Base-by-base conservation (phyloP, 2,113 vertebrate genomes). In the Anser cygnoides region DNA sequence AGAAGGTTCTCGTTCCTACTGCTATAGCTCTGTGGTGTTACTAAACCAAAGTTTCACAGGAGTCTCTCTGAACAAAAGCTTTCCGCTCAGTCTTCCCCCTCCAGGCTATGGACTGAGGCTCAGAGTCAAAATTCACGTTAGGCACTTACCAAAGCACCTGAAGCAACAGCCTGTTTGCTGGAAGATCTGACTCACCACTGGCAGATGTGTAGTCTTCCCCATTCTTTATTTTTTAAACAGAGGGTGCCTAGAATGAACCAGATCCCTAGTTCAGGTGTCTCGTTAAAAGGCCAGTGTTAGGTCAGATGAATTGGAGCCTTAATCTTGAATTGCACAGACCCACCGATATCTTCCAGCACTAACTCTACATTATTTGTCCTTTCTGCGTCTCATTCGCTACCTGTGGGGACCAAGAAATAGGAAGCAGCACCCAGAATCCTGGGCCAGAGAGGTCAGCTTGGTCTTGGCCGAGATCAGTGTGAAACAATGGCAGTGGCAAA, bases 101-200 rank as follows among this genome's bases (percentile, higher is more conserved):
- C 71, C 14, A 31, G 31, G 46, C 44, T 80, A 66, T 14, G 80
- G 44, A 23, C 26, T 10, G 25, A 61, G 22, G 25, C 8, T 46
- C 4, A 12, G 14, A 82, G 63, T 72, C 22, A 84, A 61, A 86
- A 68, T 58, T 41, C 12, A 28, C 26, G 58, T 39, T 50, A 55
- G 50, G 68, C 63, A 29, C 61, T 63, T 63, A 28, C 4, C 6
- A 17, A 80, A 85, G 70, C n/a, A 58, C 37, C 57, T 76, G 37
- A 80, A 75, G 39, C 3, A 6, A 25, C 4, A 0, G 20, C 59
- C 62, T 50, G 0, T 0, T 41, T 35, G 7, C 62, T 54, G n/a
- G 20, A 43, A 75, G 44, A 31, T 31, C 52, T 46, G 35, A 43
- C 21, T 35, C 68, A 59, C 33, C 41, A 22, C 21, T 37, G 63